Evolutionary conservation across 2,797 vertebrate genomes (phyloP).

Genomic region (Apodemus agrarius): DNA sequence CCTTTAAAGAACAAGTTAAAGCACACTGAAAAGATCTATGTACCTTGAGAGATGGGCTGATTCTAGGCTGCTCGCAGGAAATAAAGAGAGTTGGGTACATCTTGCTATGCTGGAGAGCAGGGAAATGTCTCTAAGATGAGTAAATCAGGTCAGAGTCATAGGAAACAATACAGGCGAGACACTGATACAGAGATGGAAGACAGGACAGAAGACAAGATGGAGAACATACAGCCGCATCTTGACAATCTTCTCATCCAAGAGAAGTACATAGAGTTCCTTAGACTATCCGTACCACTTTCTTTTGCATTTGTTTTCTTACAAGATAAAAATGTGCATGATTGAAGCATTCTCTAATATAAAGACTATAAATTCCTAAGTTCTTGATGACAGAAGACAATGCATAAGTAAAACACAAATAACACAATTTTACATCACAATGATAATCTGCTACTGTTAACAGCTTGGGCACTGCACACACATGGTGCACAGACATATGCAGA

Average conservation of each 20-base stretch:
- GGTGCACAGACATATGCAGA: background rate
- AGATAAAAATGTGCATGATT: constrained; percentile 18
- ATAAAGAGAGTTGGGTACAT: constrained; percentile 36
- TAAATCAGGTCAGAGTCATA: constrained; percentile 37
- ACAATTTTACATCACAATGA: constrained; percentile 16
- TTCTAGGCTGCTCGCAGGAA: constrained; percentile 50
- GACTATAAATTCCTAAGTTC: background rate
- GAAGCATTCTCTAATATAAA: constrained; percentile 37
- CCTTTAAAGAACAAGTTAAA: constrained; percentile 36
- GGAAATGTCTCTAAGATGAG: background rate
- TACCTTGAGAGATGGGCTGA: background rate
- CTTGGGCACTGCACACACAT: background rate
- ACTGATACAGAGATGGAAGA: background rate
- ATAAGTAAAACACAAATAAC: constrained; percentile 37
- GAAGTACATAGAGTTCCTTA: background rate
- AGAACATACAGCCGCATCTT: constrained; percentile 1
- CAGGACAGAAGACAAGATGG: background rate
- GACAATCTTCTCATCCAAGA: background rate
- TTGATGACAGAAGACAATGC: background rate
- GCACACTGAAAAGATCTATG: background rate
- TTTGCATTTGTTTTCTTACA: background rate
- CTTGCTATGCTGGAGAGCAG: constrained; percentile 37
- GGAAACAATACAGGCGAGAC: background rate
- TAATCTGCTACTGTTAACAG: background rate
- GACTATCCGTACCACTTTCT: background rate